Evolutionary conservation across 1,140 invertebrate genomes (phyloP), one percentile per base, ranked within the genome.

Genomic region (Radopholus similis): DNA sequence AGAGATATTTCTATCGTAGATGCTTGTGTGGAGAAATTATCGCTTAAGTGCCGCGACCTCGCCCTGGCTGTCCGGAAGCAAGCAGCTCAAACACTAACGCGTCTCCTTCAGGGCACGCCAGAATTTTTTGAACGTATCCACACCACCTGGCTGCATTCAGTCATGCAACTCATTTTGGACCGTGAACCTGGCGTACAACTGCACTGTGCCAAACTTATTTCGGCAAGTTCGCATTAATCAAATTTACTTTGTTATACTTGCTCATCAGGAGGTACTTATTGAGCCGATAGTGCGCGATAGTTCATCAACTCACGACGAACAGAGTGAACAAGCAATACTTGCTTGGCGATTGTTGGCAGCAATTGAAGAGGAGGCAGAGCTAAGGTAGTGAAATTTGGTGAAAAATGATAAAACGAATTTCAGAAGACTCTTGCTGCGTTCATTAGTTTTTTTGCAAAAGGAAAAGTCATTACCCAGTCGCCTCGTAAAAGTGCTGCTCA

Each of bases 131-230:
- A 63, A 21, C n/a, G 26, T 32, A 51, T 73, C 38, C 38, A 78
- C 34, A 15, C 13, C 15, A 35, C 69, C 21, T 73, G 72, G 72
- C 47, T 73, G 4, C 8, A 44, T 34, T 35, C 64, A 5, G 74
- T 73, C 32, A 44, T 73, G 57, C 47, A 75, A 30, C 74, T 59
- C 34, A 69, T 73, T 32, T 63, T 73, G 4, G 72, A 73, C 38
- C 60, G 72, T 5, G 72, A 73, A 49, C 30, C 44, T 9, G 34
- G n/a, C 18, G 72, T 73, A 4, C 55, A 72, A 37, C 53, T 63
- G 30, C 34, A 72, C n/a, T 42, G 54, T 28, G 37, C 68, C 1
- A 76, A 70, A 62, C 54, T 73, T 15, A 54, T 76, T 3, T 58
- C 44, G 30, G 72, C 64, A 28, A 60, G 59, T 35, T 67, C 26